A percentile compares a stretch with the other conserved stretches of the same genome.
These are phyloP conservation scores for Seriola aureovittata DNA, from an alignment of 2,113 vertebrate genomes.

Conservation along the genomic window DNA sequence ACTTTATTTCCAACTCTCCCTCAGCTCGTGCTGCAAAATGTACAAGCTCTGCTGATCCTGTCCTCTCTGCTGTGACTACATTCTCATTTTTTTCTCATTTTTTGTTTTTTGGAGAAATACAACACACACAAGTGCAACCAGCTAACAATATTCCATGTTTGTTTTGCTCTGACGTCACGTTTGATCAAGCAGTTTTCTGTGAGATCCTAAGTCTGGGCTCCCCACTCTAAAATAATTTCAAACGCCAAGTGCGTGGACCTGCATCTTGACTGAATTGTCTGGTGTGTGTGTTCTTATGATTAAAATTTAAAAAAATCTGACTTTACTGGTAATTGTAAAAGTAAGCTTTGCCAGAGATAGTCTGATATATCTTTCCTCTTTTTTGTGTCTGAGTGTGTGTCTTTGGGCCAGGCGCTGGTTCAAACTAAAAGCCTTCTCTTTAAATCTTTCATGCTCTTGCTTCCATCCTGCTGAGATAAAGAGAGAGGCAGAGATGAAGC, in stretches of 20 bases:
- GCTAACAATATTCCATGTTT: neutral
- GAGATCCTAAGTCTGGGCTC: neutral
- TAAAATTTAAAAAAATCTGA: neutral
- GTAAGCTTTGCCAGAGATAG: conserved; percentile 11
- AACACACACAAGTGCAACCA: neutral
- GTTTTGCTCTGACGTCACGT: neutral
- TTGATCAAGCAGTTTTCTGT: neutral
- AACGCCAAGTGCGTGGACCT: neutral
- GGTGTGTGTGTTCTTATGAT: neutral
- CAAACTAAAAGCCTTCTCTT: conserved; percentile 72
- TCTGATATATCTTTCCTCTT: conserved; percentile 12
- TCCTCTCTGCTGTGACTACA: neutral
- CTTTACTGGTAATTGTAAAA: conserved; percentile 23
- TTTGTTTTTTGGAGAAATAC: neutral
- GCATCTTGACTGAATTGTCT: neutral
- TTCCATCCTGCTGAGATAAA: conserved; percentile 54
- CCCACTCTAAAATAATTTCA: neutral
- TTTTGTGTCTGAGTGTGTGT: conserved; percentile 35
- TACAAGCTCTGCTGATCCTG: too few species aligned
- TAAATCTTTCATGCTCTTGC: conserved; percentile 78
- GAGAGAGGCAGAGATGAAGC: conserved; percentile 30
- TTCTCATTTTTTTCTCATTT: too few species aligned
- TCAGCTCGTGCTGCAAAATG: too few species aligned
- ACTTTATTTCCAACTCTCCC: too few species aligned
- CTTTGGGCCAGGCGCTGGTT: conserved; percentile 36